phyloP scores from a whole-genome alignment of 1,140 invertebrate species.

The Aporrectodea caliginosa region DNA sequence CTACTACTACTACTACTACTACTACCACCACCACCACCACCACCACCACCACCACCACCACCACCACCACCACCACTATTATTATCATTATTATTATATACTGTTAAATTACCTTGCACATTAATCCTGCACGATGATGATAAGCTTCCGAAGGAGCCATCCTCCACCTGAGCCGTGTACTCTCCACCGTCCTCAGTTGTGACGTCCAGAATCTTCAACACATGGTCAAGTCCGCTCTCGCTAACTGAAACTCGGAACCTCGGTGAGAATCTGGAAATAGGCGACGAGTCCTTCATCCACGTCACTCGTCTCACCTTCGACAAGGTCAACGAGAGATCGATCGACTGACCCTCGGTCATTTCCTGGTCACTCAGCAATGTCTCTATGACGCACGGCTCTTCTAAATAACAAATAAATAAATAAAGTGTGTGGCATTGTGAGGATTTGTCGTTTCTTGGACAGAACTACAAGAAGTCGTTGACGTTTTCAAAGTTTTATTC shows the following conservation, averaged over 20 bases:
- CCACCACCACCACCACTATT: no score
- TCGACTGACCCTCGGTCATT: not conserved
- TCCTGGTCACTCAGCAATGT: not conserved
- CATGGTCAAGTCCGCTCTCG: not conserved
- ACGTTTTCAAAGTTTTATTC: no score
- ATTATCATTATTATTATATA: no score
- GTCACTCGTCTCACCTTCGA: not conserved
- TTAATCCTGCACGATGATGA: not conserved
- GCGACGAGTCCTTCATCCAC: not conserved
- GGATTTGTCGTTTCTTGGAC: no score
- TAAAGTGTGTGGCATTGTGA: no score
- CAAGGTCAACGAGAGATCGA: not conserved
- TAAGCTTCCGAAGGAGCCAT: not conserved
- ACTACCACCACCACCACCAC: no score
- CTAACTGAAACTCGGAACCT: not conserved
- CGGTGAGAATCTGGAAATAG: not conserved
- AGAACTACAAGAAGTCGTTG: no score
- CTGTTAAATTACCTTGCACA: not conserved
- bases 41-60: no score
- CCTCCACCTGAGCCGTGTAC: not conserved
- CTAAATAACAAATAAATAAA: no score
- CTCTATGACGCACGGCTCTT: not conserved
- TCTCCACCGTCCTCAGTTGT: not conserved
- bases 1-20: no score
- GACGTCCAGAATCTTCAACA: not conserved